Conservation (phyloP, 2,113 vertebrate genomes). For the Jacana jacana region DNA sequence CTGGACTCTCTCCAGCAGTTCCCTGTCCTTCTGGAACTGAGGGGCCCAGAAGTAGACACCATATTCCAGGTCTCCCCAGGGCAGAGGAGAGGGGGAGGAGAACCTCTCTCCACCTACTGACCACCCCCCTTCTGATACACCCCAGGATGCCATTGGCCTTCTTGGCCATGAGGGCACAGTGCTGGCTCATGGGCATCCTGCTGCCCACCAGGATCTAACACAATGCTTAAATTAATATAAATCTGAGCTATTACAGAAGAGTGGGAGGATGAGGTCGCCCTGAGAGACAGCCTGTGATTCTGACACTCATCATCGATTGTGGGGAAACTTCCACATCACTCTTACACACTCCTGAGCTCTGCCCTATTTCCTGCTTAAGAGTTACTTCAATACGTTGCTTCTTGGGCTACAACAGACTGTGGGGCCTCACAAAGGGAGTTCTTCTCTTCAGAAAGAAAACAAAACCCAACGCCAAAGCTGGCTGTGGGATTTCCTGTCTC, state of each 20-base stretch:
- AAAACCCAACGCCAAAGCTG: not conserved
- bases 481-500: not conserved
- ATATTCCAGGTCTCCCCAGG: too few relatives aligned
- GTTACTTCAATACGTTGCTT: not conserved
- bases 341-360: not conserved
- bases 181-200: too few relatives aligned
- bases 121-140: too few relatives aligned
- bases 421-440: not conserved
- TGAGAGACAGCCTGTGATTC: not conserved
- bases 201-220: too few relatives aligned
- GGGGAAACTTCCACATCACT: not conserved
- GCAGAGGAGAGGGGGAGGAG: too few relatives aligned
- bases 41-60: too few relatives aligned
- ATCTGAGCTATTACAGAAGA: not conserved
- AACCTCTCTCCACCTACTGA: too few relatives aligned
- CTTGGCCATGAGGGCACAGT: too few relatives aligned
- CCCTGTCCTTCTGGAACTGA: too few relatives aligned
- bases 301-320: rapidly evolving
- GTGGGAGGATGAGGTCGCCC: not conserved
- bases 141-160: too few relatives aligned
- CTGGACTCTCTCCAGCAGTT: too few relatives aligned
- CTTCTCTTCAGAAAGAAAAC: not conserved
- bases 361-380: not conserved
- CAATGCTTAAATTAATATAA: not conserved
- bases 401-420: not conserved